These are phyloP conservation scores for Tiliacea aurago DNA, from an alignment of 2,888 invertebrate species.

Conservation along the genomic window DNA sequence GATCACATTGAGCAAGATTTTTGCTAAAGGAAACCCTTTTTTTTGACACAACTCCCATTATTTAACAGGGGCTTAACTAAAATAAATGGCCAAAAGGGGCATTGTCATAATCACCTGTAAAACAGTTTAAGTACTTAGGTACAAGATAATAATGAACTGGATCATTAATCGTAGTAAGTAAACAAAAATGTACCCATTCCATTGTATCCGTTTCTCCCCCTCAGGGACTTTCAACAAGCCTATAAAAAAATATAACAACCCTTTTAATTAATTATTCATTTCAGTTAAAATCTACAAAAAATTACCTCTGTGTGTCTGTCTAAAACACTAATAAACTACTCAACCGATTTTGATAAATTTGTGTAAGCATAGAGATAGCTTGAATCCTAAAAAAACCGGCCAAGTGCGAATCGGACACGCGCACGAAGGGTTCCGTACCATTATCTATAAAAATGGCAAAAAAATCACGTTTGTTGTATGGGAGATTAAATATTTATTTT, in stretches of 20 bases:
- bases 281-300: background rate
- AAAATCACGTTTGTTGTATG: too few species aligned
- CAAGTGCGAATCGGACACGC: too few species aligned
- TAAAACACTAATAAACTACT: background rate
- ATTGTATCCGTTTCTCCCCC: constrained; percentile 24
- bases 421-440: too few species aligned
- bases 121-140: background rate
- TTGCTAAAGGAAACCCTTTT: too few species aligned
- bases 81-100: background rate
- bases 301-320: background rate
- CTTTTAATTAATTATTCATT: constrained; percentile 40
- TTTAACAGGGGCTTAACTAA: background rate
- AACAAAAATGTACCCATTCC: constrained; percentile 19
- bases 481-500: too few species aligned
- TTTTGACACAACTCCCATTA: too few species aligned
- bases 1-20: too few species aligned
- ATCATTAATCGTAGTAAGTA: constrained; percentile 14
- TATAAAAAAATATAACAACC: constrained; percentile 15
- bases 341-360: background rate
- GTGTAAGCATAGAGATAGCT: background rate
- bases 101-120: background rate
- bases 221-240: constrained; percentile 24
- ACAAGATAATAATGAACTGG: constrained; percentile 13
- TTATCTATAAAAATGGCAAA: too few species aligned
- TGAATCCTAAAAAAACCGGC: too few species aligned